These are phyloP conservation scores for Drosophila subquinaria DNA, from an alignment of 2,888 invertebrate species.

Conservation along the genomic window DNA sequence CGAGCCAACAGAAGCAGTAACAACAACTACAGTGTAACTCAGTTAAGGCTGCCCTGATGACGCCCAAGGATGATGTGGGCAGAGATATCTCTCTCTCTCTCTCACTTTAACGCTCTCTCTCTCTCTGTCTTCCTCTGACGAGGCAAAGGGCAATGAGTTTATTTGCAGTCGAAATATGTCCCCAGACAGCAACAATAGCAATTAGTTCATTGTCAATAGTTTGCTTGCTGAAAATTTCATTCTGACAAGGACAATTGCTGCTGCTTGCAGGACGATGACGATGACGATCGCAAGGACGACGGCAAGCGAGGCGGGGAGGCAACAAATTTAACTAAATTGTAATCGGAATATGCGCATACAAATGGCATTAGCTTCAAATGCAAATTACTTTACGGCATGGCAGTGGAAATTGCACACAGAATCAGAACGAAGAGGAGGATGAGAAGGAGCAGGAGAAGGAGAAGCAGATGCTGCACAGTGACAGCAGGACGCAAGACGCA, in stretches of 20 bases:
- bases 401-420: conserved; percentile 36
- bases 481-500: conserved; percentile 10
- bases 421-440: neutral
- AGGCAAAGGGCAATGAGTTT: conserved; percentile 69
- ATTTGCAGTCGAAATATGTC: conserved; percentile 82
- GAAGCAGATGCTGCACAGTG: neutral
- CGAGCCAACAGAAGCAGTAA: conserved; percentile 8
- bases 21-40: conserved; percentile 39
- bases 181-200: conserved; percentile 78
- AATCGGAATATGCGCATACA: conserved; percentile 82
- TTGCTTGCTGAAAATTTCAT: conserved; percentile 77
- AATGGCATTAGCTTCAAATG: conserved; percentile 80
- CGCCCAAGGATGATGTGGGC: conserved; percentile 44
- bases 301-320: conserved; percentile 1
- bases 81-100: conserved; percentile 11
- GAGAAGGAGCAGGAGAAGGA: neutral
- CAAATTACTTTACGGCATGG: conserved; percentile 77
- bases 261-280: conserved; percentile 1
- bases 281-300: neutral
- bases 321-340: conserved; percentile 79
- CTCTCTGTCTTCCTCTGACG: neutral
- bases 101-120: neutral
- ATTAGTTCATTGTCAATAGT: conserved; percentile 81
- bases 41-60: conserved; percentile 66
- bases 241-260: conserved; percentile 66